A percentile compares a stretch with the other conserved stretches of the same genome.
These are phyloP conservation scores for Sinocyclocheilus rhinocerous DNA, from an alignment of 2,113 vertebrate species.

Conservation along the genomic window DNA sequence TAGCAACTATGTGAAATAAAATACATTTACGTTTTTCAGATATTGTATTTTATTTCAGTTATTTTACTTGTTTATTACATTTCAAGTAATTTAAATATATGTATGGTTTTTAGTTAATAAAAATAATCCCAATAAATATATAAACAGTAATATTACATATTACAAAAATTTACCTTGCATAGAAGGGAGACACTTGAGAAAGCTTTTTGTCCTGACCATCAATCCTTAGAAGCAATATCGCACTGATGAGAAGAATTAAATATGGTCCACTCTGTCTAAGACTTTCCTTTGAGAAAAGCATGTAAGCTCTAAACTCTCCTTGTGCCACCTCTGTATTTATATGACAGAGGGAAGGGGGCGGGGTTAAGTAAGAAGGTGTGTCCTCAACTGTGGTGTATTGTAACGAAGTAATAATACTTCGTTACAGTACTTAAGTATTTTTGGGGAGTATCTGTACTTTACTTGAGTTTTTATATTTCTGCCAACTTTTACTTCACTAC, in stretches of 20 bases:
- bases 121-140: neutral
- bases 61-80: neutral
- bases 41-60: neutral
- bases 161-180: neutral
- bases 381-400: neutral
- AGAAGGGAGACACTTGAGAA: neutral
- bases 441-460: too few species aligned
- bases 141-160: neutral
- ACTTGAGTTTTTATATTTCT: too few species aligned
- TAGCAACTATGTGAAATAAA: too few species aligned
- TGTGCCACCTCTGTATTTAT: slow-evolving; percentile 28
- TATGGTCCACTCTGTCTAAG: neutral
- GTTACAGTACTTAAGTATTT: too few species aligned
- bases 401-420: too few species aligned
- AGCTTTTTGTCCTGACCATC: slow-evolving; percentile 13
- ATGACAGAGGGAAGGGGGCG: neutral
- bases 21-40: neutral
- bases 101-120: neutral
- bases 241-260: neutral
- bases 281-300: neutral
- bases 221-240: neutral
- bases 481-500: too few species aligned
- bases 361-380: neutral
- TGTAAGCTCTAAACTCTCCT: neutral
- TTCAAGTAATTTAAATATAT: neutral